Evolutionary conservation across 2,797 vertebrate genomes (phyloP), one percentile per base, ranked within the genome.

Genomic region (Remorina albescens): DNA sequence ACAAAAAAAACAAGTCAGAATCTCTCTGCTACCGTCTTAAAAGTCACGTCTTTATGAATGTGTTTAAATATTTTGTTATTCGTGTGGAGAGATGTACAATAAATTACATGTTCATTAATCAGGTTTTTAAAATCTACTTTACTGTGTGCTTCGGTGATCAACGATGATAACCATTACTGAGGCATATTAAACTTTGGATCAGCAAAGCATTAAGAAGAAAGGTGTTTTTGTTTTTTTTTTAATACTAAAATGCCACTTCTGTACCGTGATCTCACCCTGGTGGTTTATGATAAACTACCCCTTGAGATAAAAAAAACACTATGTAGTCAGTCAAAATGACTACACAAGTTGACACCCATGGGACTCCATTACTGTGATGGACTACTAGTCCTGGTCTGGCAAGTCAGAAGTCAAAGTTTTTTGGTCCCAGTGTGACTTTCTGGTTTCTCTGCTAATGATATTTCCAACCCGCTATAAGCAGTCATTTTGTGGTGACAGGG

Each of bases 341-440:
- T 6, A 26, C 28, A 44, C 42, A 26, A 34, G 32, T 44, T 1
- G 4, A 67, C 42, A 6, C 61, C 30, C 36, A 5, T 11, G 37
- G 30, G 56, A 70, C 39, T 66, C 64, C 37, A 67, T 78, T 73
- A 72, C 64, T 19, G 55, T 71, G 74, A 78, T 71, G 65, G 58
- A 80, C 25, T 32, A 37, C n/a, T 32, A 3, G 11, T 9, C 2
- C 7, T 60, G 23, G 23, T 47, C 19, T 10, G 2, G 37, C 21
- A 16, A 15, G 30, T 41, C 34, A 19, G 11, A 12, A 2, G 25
- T 39, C 34, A 60, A 59, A 41, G 18, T 1, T 54, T 59, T 75
- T 6, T 67, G 2, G 26, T 49, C 63, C 36, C 50, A 36, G 34
- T 4, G 18, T 34, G 58, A 67, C 49, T 51, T 15, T 46, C 13